Evolutionary conservation across 1,140 invertebrate species (phyloP), one percentile per base, ranked within the genome.

Genomic region (Drosophila miranda): DNA sequence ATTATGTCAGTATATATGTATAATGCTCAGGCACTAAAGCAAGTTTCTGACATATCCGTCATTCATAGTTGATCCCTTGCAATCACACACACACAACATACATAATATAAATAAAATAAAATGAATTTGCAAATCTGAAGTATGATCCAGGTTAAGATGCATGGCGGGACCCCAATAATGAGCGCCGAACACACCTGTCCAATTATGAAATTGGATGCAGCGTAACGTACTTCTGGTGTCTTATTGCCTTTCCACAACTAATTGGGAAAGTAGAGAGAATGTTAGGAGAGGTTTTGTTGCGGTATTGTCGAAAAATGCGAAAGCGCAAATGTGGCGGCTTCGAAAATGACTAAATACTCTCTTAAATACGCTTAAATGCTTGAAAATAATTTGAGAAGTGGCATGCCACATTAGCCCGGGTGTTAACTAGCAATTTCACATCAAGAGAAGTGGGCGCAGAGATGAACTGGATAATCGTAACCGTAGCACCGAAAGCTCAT

Each of bases 381-480:
- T 68, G 48, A 55, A 68, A 68, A 68, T 68, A 68, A n/a, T 34
- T 67, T 21, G 63, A n/a, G 61, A 54, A 67, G 54, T 38, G 3
- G 34, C 34, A 38, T 38, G 34, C 34, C 34, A 4, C 11, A 13
- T 13, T 38, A 13, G 34, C 30, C 30, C 4, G 34, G 34, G 34
- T 38, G 34, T 38, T 23, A 41, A 4, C 6, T 26, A 16, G 45
- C 58, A 6, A 30, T 34, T 64, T 58, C 13, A 21, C 57, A 62
- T 34, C 57, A 16, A 64, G 45, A 63, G 45, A 41, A 30, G 59
- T 68, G 64, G 64, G 64, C 62, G 58, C 45, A 43, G 34, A 38
- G 34, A 50, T 56, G 34, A 68, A 50, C 43, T 56, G 60, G 49
- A 51, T 45, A 48, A 63, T 41, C n/a, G 45, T 11, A 61, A 23